Conservation (phyloP, 2,888 invertebrate genomes). For the Lasioglossum malachurum region DNA sequence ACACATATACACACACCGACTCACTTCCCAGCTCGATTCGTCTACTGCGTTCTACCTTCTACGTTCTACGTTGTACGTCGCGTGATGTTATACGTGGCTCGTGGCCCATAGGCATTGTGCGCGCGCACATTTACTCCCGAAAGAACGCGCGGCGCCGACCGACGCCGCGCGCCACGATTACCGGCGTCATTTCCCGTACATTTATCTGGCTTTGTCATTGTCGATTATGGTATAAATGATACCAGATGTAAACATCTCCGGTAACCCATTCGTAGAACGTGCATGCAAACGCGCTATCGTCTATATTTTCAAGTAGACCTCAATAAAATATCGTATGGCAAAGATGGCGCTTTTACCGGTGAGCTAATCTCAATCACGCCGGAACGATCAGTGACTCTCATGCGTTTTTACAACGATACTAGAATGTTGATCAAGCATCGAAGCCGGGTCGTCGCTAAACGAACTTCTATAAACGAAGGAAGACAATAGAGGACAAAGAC, state of each 20-base stretch:
- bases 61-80: slow-evolving; percentile 27
- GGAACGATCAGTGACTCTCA: slow-evolving; percentile 62
- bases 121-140: slow-evolving; percentile 63
- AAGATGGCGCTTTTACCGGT: slow-evolving; percentile 51
- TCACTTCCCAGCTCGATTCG: neutral
- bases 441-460: neutral
- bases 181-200: slow-evolving; percentile 47
- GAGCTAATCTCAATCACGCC: slow-evolving; percentile 22
- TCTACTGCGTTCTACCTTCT: neutral
- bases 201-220: slow-evolving; percentile 42
- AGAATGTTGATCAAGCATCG: neutral
- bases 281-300: neutral
- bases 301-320: slow-evolving; percentile 6
- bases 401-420: neutral
- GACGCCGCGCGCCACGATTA: slow-evolving; percentile 23
- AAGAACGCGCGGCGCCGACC: slow-evolving; percentile 30
- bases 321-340: neutral
- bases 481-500: neutral
- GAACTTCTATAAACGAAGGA: neutral
- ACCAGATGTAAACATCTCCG: slow-evolving; percentile 37
- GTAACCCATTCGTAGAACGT: neutral
- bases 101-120: slow-evolving; percentile 64
- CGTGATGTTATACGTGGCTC: slow-evolving; percentile 41
- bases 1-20: neutral
- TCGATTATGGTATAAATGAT: slow-evolving; percentile 39